Percentiles rank a stretch among this genome's conserved stretches.
Evolutionary conservation across 2,888 invertebrate genomes (phyloP).

Genomic region (Linnaemya vulpina): DNA sequence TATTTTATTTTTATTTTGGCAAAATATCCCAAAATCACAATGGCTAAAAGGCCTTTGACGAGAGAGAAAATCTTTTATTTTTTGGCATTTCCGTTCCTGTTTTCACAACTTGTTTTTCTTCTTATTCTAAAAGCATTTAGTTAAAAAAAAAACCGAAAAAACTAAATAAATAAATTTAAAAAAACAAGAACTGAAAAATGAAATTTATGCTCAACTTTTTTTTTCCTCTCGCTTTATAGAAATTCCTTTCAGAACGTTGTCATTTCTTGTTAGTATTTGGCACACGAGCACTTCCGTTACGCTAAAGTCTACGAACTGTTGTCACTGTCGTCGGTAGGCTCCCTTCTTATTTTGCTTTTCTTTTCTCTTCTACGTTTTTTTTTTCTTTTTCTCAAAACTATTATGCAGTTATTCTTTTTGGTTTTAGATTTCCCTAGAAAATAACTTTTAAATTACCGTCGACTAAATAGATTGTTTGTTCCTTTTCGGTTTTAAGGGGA

Average conservation of each 20-base stretch:
- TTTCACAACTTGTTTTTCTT: conserved; percentile 29
- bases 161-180: too few species aligned
- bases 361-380: neutral
- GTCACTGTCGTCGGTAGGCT: conserved; percentile 68
- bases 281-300: conserved; percentile 68
- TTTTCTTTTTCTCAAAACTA: too few species aligned
- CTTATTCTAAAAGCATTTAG: conserved; percentile 27
- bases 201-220: conserved; percentile 52
- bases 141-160: neutral
- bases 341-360: conserved; percentile 38
- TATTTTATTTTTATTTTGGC: conserved; percentile 26
- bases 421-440: conserved; percentile 14
- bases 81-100: conserved; percentile 66
- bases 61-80: conserved; percentile 33
- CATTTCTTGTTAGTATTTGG: conserved; percentile 48
- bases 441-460: conserved; percentile 32
- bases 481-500: neutral
- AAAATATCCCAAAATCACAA: conserved; percentile 34
- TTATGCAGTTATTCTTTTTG: conserved; percentile 31
- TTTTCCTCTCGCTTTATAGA: neutral
- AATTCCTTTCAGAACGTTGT: conserved; percentile 50
- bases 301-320: conserved; percentile 61
- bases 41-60: conserved; percentile 5
- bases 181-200: conserved; percentile 1
- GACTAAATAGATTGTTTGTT: conserved; percentile 37